Conservation (phyloP, 2,888 invertebrate genomes). For the Rotaria socialis region DNA sequence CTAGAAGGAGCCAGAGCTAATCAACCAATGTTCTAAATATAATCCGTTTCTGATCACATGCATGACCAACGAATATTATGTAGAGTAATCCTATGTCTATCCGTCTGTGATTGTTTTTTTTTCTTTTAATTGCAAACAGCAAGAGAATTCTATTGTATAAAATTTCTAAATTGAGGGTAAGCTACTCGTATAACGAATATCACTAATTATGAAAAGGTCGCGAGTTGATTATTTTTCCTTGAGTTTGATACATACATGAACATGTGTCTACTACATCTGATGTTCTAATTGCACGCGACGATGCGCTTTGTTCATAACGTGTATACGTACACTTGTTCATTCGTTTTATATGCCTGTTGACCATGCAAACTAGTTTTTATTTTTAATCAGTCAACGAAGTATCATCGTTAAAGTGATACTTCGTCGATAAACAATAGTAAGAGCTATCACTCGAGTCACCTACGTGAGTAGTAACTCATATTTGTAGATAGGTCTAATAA, state of each 20-base stretch:
- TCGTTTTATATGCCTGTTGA: not conserved
- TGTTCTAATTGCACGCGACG: not conserved
- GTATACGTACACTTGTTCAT: not conserved
- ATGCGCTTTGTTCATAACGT: not conserved
- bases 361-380: not conserved
- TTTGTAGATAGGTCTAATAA: not conserved
- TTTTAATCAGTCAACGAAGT: slow-evolving; percentile 3
- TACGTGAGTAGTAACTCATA: not conserved
- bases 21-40: slow-evolving; percentile 1
- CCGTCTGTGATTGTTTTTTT: not conserved
- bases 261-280: not conserved
- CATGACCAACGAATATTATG: not conserved
- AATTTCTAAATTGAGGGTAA: not conserved
- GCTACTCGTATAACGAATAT: not conserved
- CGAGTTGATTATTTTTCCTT: slow-evolving; percentile 5
- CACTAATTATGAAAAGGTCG: not conserved
- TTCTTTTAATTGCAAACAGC: not conserved
- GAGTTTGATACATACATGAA: not conserved
- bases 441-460: not conserved
- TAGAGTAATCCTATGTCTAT: not conserved
- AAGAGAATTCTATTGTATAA: not conserved
- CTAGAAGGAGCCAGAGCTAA: not conserved
- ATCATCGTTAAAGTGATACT: not conserved
- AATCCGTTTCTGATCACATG: slow-evolving; percentile 12
- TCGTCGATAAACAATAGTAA: not conserved